Conservation (phyloP, 2,113 vertebrate species). For the Callospermophilus lateralis region DNA sequence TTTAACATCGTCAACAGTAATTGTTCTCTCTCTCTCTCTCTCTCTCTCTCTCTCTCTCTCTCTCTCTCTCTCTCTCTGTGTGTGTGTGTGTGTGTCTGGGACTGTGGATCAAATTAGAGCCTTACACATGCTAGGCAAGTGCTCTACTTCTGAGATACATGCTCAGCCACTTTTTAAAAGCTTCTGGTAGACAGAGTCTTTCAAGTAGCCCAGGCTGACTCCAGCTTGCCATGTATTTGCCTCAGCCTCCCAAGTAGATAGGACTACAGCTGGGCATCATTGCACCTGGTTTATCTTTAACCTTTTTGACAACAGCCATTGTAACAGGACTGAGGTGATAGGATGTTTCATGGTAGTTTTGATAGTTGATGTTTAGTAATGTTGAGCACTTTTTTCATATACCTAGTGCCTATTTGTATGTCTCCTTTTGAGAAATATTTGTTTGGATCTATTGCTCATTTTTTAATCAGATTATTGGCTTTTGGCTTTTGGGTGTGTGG, state of each 20-base stretch:
- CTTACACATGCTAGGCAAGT: background rate
- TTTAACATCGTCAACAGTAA: background rate
- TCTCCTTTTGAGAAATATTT: background rate
- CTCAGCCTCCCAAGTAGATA: background rate
- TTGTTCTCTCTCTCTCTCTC: background rate
- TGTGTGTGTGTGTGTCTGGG: no score
- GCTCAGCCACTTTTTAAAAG: background rate
- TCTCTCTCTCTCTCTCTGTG: no score
- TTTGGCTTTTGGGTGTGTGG: background rate
- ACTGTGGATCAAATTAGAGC: background rate
- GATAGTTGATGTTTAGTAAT: background rate
- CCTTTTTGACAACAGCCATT: background rate
- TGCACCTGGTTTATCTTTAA: background rate
- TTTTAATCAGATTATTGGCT: background rate
- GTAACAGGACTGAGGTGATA: background rate
- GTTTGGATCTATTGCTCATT: background rate
- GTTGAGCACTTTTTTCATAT: background rate
- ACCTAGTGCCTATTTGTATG: background rate
- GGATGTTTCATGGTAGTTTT: background rate
- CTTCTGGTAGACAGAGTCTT: background rate
- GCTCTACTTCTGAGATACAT: background rate
- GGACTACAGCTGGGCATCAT: background rate
- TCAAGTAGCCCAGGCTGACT: background rate
- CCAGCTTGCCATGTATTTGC: background rate
- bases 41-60: no score